phyloP scores from a whole-genome alignment of 2,797 vertebrate genomes.

The Semaprochilodus insignis region DNA sequence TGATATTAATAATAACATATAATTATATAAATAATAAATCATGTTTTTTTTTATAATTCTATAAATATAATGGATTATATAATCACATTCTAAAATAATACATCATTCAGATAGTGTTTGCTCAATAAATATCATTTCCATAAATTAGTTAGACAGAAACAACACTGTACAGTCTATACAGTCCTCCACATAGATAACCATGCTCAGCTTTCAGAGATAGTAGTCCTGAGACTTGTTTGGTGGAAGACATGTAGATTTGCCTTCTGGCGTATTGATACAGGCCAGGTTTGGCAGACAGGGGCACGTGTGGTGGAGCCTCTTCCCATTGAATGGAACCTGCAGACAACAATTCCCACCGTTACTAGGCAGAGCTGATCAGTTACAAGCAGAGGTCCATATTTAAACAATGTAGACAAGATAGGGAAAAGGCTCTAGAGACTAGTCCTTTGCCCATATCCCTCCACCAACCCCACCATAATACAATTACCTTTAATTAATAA shows the following conservation, averaged over 20 bases:
- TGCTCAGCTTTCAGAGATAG: conserved; percentile 73
- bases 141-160: conserved; percentile 58
- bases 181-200: not conserved
- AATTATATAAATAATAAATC: not conserved
- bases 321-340: conserved; percentile 90
- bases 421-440: no score
- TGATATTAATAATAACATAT: not conserved
- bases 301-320: conserved; percentile 88
- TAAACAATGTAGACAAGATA: no score
- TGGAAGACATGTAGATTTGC: conserved; percentile 84
- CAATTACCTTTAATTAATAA: no score
- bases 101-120: not conserved
- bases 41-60: no score
- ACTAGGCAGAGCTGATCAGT: not conserved
- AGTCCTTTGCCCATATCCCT: no score
- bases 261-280: conserved; percentile 78
- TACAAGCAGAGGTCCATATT: no score
- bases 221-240: conserved; percentile 78
- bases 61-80: not conserved
- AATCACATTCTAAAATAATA: not conserved
- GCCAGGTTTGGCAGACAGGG: conserved; percentile 88
- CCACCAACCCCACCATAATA: no score
- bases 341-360: conserved; percentile 13
- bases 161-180: conserved; percentile 59
- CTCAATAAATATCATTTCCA: conserved; percentile 56